Evolutionary conservation across 30 jellyfish, hydroid and myxozoan genomes (phyloP), one percentile per base, ranked within the genome.

Genomic region (Aurelia aurita complex sp. Pacific): DNA sequence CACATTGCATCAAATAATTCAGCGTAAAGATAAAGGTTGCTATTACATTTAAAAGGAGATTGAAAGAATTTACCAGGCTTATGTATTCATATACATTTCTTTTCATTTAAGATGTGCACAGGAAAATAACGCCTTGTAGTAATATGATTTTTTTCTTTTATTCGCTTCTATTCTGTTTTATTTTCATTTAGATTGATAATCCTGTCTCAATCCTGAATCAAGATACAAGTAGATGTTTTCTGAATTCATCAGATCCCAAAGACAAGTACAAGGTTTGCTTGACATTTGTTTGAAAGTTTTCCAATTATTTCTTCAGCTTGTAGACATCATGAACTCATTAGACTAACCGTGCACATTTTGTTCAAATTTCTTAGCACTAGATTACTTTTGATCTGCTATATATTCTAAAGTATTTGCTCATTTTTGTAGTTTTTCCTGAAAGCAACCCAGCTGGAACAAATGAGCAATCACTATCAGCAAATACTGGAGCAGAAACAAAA

Each of bases 401-500:
- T 23, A 23, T 5, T 38, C 5, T 38, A 38, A 38, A 38, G 5
- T 46, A 46, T 8, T 67, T 23, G 19, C 32, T n/a, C 78, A 75
- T 33, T 43, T 83, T 75, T 50, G 14, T 46, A 95, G 97, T 90
- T 96, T 55, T 96, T 96, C 85, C 79, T 96, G 79, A 91, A 88
- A 81, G 99, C 99, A 12, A 96, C 99, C 4, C 98, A 96, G 69
- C 97, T 96, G 10, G 97, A 88, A 43, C 96, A 92, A 50, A 84
- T 96, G 97, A 91, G 94, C 80, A 34, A 61, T 17, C 98, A 96
- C 66, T 96, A 96, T 64, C 98, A 90, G 61, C 52, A 16, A 36
- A 91, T 88, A 4, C 11, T 79, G 35, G 95, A 96, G 64, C 91
- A 80, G 87, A 79, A 88, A 51, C 83, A 85, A 29, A 63, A 59